Conservation (phyloP, 2,888 invertebrate species). For the Papilio demoleus region DNA sequence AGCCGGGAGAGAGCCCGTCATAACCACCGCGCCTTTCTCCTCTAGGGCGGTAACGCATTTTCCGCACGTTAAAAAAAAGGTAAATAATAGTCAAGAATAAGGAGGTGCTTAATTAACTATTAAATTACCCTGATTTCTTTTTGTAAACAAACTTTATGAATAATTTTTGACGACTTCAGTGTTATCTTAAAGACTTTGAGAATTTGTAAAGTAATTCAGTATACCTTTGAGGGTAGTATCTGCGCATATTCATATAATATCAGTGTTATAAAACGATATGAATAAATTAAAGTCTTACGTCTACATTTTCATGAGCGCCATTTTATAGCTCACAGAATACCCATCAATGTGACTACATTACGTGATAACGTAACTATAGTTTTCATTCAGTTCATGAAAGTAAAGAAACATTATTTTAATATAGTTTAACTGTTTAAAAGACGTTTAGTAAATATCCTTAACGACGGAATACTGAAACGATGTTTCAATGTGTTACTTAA, state of each 20-base stretch:
- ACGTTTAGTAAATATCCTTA: too few relatives aligned
- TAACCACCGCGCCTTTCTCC: too few relatives aligned
- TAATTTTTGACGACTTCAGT: not conserved
- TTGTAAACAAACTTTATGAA: not conserved
- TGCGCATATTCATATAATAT: not conserved
- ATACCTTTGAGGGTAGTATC: not conserved
- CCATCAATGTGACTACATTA: slow-evolving; percentile 12
- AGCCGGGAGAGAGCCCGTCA: too few relatives aligned
- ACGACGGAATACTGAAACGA: too few relatives aligned
- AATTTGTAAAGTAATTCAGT: not conserved
- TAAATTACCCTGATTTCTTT: not conserved
- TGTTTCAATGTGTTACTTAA: too few relatives aligned
- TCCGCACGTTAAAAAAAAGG: too few relatives aligned
- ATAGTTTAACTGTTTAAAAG: not conserved
- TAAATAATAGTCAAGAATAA: too few relatives aligned
- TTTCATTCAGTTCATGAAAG: not conserved
- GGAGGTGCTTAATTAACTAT: not conserved
- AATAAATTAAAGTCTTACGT: slow-evolving; percentile 10
- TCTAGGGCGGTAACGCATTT: too few relatives aligned
- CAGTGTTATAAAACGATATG: slow-evolving; percentile 20
- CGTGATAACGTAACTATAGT: not conserved
- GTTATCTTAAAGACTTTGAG: not conserved
- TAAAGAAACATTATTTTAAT: not conserved
- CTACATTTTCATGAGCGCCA: slow-evolving; percentile 4
- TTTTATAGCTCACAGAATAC: slow-evolving; percentile 23